These are phyloP conservation scores for Crepidodera aurea DNA, from an alignment of 2,888 invertebrate genomes.

Conservation along the genomic window DNA sequence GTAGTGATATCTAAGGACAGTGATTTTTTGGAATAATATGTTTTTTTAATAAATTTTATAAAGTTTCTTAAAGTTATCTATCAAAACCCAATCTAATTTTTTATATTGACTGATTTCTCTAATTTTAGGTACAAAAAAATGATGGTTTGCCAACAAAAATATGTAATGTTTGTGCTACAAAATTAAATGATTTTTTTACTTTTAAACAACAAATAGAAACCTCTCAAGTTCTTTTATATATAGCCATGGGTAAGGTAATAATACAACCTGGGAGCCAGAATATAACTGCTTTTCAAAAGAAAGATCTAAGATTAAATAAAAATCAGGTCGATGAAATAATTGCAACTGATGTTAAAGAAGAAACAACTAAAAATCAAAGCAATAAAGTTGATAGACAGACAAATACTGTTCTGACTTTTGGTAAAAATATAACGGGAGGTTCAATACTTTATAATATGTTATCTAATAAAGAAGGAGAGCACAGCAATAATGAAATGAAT, in stretches of 20 bases:
- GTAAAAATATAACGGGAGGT: neutral
- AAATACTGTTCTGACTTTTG: neutral
- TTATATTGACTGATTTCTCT: too few species aligned
- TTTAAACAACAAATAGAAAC: conserved; percentile 3
- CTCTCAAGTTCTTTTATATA: neutral
- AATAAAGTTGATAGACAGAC: neutral
- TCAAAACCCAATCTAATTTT: too few species aligned
- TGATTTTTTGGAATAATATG: too few species aligned
- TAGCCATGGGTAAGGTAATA: neutral
- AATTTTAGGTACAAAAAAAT: conserved; percentile 1
- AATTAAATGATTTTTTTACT: neutral
- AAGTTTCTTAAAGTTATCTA: too few species aligned
- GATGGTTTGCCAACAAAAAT: conserved; percentile 3
- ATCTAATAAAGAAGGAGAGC: neutral
- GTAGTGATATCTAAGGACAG: too few species aligned
- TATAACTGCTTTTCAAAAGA: neutral
- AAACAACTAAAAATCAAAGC: neutral
- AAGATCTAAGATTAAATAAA: neutral
- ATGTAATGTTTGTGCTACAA: neutral
- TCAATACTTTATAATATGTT: neutral
- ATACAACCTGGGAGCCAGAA: neutral
- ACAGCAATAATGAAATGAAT: neutral
- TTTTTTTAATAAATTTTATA: too few species aligned
- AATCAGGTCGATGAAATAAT: neutral
- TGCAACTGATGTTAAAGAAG: neutral